phyloP scores from a whole-genome alignment of 2,113 vertebrate species.

The Rhinolophus ferrumequinum region DNA sequence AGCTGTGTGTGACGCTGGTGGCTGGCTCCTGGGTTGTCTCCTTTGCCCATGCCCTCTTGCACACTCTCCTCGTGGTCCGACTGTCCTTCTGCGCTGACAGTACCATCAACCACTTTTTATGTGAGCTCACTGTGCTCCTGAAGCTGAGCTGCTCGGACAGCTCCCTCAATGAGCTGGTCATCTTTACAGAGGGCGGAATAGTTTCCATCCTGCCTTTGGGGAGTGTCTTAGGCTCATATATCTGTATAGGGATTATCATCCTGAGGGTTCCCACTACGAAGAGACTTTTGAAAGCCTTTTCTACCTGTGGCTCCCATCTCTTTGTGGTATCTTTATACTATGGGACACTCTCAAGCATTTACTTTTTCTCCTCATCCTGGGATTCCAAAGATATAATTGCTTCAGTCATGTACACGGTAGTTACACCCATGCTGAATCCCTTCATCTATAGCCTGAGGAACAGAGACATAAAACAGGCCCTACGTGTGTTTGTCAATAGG shows the following conservation, averaged over 20 bases:
- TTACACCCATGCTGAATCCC: conserved; percentile 70
- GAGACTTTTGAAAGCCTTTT: conserved; percentile 65
- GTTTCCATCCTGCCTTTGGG: background rate
- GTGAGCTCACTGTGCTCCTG: conserved; percentile 59
- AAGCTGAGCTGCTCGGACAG: conserved; percentile 67
- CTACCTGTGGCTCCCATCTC: conserved; percentile 76
- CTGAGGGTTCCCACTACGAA: conserved; percentile 21
- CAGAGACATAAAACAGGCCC: conserved; percentile 65
- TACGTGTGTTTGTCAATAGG: background rate
- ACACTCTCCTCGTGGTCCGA: conserved; percentile 53
- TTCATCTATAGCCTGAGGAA: conserved; percentile 76
- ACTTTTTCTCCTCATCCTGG: conserved; percentile 62
- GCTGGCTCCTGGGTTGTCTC: conserved; percentile 52
- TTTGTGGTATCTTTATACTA: conserved; percentile 69
- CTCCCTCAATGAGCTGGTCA: conserved; percentile 49
- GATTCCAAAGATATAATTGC: conserved; percentile 39
- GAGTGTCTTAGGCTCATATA: conserved; percentile 55
- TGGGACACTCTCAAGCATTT: conserved; percentile 58
- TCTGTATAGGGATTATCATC: background rate
- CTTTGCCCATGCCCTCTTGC: conserved; percentile 48
- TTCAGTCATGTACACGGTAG: conserved; percentile 61
- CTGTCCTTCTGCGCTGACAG: conserved; percentile 63
- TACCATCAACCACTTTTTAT: conserved; percentile 69
- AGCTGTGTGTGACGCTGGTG: conserved; percentile 27
- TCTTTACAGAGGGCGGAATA: conserved; percentile 25